phyloP scores from a whole-genome alignment of 2,797 vertebrate genomes.

The Iguana delicatissima region DNA sequence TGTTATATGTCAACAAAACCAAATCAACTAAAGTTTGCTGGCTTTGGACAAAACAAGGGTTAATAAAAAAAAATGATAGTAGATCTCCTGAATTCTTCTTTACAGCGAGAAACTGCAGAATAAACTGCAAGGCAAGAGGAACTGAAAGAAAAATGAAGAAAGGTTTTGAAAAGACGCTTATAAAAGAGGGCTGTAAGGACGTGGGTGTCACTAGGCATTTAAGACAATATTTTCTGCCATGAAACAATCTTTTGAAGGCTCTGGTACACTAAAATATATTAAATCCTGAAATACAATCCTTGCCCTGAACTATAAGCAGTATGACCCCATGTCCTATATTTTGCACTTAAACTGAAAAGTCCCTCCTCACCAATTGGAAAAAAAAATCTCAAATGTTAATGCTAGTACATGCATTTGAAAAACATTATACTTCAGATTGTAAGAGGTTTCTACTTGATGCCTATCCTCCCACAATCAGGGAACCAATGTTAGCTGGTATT shows the following conservation, averaged over 20 bases:
- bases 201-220: background rate
- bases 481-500: background rate
- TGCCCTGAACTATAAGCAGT: background rate
- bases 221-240: slow-evolving; percentile 11
- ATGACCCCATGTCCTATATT: background rate
- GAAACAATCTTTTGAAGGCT: slow-evolving; percentile 15
- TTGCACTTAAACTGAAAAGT: slow-evolving; percentile 5
- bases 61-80: background rate
- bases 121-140: background rate
- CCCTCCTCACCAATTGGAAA: background rate
- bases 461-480: background rate
- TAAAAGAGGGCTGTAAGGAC: slow-evolving; percentile 1
- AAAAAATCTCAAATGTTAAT: slow-evolving; percentile 45
- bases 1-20: background rate
- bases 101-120: background rate
- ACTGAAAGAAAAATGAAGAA: slow-evolving; percentile 1
- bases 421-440: slow-evolving; percentile 31
- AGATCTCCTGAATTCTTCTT: background rate
- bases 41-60: background rate
- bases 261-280: slow-evolving; percentile 6
- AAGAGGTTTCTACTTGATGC: slow-evolving; percentile 11
- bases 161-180: background rate
- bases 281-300: slow-evolving; percentile 16
- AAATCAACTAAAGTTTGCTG: background rate
- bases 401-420: slow-evolving; percentile 37